Percentiles rank a stretch among this genome's conserved stretches.
Evolutionary conservation across 2,113 vertebrate genomes (phyloP).

Genomic region (Mus spicilegus): DNA sequence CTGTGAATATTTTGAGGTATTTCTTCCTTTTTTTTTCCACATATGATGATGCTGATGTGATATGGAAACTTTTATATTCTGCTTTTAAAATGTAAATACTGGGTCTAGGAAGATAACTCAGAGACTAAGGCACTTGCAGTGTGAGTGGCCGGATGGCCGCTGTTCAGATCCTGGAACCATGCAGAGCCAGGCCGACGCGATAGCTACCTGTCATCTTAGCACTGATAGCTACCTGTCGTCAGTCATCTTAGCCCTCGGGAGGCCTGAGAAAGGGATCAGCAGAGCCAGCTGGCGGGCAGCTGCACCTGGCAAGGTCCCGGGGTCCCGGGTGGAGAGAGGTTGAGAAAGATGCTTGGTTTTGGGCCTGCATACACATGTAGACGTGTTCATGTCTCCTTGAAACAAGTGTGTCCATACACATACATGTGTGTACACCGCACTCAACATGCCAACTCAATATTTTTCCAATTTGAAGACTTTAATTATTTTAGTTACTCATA

Average conservation of each 20-base stretch:
- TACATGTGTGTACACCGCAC: not conserved
- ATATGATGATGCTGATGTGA: not conserved
- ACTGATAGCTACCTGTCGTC: not conserved
- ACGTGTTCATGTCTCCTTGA: not conserved
- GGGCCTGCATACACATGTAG: not conserved
- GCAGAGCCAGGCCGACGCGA: not conserved
- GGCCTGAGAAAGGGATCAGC: not conserved
- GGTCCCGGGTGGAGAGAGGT: not conserved
- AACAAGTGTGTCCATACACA: not conserved
- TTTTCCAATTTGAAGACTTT: not conserved
- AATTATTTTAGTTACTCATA: not conserved
- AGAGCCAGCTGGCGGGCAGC: not conserved
- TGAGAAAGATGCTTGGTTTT: not conserved
- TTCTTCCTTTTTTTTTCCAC: not conserved
- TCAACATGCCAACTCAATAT: not conserved
- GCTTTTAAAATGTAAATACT: not conserved
- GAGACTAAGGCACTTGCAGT: not conserved
- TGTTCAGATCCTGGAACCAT: not conserved
- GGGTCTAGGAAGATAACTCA: not conserved
- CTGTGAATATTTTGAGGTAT: not conserved
- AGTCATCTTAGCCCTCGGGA: not conserved
- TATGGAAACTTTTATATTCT: not conserved
- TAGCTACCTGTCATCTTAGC: not conserved
- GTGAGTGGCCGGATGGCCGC: not conserved
- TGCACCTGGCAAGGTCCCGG: not conserved